Base-by-base conservation (phyloP, 2,113 vertebrate species). In the Solea solea region DNA sequence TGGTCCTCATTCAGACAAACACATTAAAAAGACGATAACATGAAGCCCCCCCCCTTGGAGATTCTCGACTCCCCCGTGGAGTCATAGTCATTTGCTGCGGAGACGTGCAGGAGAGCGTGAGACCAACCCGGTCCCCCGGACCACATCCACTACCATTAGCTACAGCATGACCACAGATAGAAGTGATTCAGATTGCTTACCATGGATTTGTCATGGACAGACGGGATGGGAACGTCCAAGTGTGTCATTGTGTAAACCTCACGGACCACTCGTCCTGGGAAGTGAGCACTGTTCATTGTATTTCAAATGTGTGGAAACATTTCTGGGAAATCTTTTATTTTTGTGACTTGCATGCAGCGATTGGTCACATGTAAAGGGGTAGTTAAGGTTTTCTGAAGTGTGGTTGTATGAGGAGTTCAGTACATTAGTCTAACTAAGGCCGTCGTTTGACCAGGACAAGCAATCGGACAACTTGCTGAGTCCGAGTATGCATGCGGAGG, bases 181-280 rank as follows among this genome's bases (percentile, higher is more conserved):
- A 62, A 64, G 39, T 86, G 78, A 88, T 66, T 87, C 84, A 85
- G 27, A 69, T 64, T 21, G 34, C 9, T 15, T 11, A 51, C 69
- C 2, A n/a, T 1, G 51, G 13, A 53, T 28, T 66, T 57, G 0
- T 50, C 13, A 60, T 2, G 0, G 27, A 58, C 8, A 16, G 15
- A 51, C 68, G 61, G 60, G 72, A 78, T 10, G 34, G 53, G 53
- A 86, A 76, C 45, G n/a, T 64, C n/a, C 21, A 34, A 55, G 39
- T 83, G 78, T 79, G 80, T 91, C 81, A 89, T 34, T 34, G 34
- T 49, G n/a, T 25, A 13, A 41, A 59, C 72, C 70, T 76, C 80
- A 80, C 4, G 28, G 57, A 80, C 72, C 75, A 71, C 64, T 64
- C 59, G 39, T 64, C 13, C 40, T 48, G 34, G 57, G 3, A 21